Conservation (phyloP, 1,140 invertebrate genomes). For the Drosophila persimilis region DNA sequence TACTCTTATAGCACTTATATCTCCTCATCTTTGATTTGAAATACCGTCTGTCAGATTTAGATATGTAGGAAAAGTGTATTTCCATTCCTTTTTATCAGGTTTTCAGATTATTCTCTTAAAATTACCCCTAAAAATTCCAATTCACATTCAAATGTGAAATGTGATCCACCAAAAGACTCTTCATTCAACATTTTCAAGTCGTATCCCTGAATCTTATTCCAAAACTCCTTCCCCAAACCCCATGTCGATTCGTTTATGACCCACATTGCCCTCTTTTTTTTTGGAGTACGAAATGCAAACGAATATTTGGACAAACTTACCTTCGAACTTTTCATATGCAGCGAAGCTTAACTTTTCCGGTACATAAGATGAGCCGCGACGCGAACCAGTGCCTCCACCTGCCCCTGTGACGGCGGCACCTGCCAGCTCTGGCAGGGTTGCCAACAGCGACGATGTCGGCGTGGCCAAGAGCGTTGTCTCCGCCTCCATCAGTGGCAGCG, state of each 20-base stretch:
- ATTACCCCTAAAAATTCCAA: too few relatives aligned
- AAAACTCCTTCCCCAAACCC: not conserved
- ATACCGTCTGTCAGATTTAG: too few relatives aligned
- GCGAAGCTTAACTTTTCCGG: slow-evolving; percentile 93
- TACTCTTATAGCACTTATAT: too few relatives aligned
- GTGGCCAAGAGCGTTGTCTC: slow-evolving; percentile 59
- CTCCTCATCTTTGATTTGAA: too few relatives aligned
- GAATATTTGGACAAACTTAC: slow-evolving; percentile 84
- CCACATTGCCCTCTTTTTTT: too few relatives aligned
- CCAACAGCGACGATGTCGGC: slow-evolving; percentile 29
- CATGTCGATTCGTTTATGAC: not conserved
- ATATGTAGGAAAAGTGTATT: too few relatives aligned
- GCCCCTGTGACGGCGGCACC: too few relatives aligned
- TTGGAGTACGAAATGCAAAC: slow-evolving; percentile 27
- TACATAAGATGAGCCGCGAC: slow-evolving; percentile 88
- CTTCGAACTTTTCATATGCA: slow-evolving; percentile 94
- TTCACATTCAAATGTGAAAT: too few relatives aligned
- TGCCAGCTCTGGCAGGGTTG: slow-evolving; percentile 37
- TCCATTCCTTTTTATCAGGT: too few relatives aligned
- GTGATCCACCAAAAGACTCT: not conserved
- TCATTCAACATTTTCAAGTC: not conserved
- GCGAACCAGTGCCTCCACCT: slow-evolving; percentile 41
- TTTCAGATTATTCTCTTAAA: too few relatives aligned
- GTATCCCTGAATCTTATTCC: not conserved
- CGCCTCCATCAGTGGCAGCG: slow-evolving; percentile 19